Conservation (phyloP, 2,797 vertebrate genomes). For the Choloepus didactylus region DNA sequence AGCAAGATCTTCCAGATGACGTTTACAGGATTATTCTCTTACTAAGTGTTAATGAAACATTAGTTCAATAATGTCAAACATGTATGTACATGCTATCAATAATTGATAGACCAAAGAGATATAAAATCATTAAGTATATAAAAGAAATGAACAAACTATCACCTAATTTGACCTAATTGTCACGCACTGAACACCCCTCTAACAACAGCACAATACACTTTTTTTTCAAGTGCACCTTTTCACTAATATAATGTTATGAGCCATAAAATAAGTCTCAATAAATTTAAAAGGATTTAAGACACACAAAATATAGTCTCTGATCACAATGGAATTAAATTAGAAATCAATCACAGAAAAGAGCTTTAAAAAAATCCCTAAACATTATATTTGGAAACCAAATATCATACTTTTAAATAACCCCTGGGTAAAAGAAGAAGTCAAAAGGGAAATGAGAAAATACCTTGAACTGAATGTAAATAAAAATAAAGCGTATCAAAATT, state of each 20-base stretch:
- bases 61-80: not conserved
- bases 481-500: slow-evolving; percentile 31
- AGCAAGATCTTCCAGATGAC: not conserved
- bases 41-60: not conserved
- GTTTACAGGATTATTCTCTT: not conserved
- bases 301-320: not conserved
- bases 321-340: not conserved
- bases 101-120: not conserved
- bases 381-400: slow-evolving; percentile 2
- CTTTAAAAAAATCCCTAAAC: not conserved
- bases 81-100: not conserved
- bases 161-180: not conserved
- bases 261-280: not conserved
- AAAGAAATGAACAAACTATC: not conserved
- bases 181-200: not conserved
- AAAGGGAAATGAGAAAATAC: not conserved
- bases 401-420: not conserved
- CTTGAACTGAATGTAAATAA: not conserved
- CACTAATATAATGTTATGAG: not conserved
- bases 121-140: not conserved
- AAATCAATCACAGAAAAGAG: not conserved
- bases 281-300: slow-evolving; percentile 2
- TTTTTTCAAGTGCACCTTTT: not conserved
- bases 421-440: slow-evolving; percentile 7
- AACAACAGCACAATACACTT: too few relatives aligned